phyloP scores from a whole-genome alignment of 2,888 invertebrate species.

The Sarcophaga subvicina region DNA sequence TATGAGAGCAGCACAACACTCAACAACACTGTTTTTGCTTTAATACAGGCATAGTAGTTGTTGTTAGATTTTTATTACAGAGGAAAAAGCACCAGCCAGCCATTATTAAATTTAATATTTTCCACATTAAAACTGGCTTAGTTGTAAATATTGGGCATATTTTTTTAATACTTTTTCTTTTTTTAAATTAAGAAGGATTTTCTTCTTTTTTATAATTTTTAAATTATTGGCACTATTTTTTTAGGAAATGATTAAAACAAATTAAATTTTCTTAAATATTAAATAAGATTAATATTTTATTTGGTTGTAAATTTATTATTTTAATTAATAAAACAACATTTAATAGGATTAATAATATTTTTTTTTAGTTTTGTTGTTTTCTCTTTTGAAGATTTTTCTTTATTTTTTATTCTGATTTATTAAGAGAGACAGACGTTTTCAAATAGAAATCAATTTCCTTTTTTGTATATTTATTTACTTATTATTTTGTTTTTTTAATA shows the following conservation, averaged over 20 bases:
- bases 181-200: neutral
- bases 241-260: neutral
- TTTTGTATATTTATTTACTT: neutral
- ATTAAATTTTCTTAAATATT: neutral
- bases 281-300: neutral
- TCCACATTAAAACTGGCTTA: conserved; percentile 8
- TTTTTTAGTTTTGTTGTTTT: neutral
- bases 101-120: neutral
- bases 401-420: neutral
- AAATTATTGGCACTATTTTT: conserved; percentile 30
- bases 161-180: conserved; percentile 1
- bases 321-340: neutral
- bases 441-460: neutral
- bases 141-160: conserved; percentile 16
- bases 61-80: conserved; percentile 12
- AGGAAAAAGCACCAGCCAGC: neutral
- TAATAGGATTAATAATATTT: too few species aligned
- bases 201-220: neutral
- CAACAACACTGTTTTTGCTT: conserved; percentile 1
- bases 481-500: neutral
- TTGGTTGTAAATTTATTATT: neutral
- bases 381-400: neutral
- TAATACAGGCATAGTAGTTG: neutral
- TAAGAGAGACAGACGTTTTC: neutral
- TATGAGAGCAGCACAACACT: neutral